Base-by-base conservation (phyloP, 1,140 invertebrate species). In the Drosophila navojoa region DNA sequence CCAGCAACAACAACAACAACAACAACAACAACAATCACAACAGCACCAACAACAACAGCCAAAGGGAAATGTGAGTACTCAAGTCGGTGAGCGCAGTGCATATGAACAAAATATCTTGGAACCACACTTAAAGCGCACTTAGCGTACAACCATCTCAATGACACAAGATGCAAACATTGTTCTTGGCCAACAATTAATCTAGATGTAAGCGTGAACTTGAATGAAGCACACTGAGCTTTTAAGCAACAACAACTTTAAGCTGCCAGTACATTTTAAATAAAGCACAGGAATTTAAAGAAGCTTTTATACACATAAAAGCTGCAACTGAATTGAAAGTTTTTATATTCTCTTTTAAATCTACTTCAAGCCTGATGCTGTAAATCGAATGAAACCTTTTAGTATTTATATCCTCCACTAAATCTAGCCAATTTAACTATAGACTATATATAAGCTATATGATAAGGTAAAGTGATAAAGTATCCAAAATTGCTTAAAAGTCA, bases 21-120 rank as follows among this genome's bases (percentile, higher is more conserved):
- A 58, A 44, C n/a, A 44, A 5, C 42, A 44, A 0, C 40, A 42
- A 57, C 64, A 76, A 45, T 58, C 71, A 40, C 19, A 58, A 44
- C 55, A 62, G n/a, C 32, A 60, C 47, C 76, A 63, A 32, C 59
- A 53, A 29, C 71, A 68, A 53, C 68, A 79, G 66, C 82, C 74
- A 70, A 76, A 69, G 84, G 79, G 72, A 89, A 89, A 89, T 87
- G 79, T 74, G 79, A 87, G 89, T 87, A 80, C 79, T 89, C 84
- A 77, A 87, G 84, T 61, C 57, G n/a, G 57, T 54, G 63, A 72
- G 63, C 49, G 45, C 22, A 53, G 75, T 38, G 35, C 78, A 86
- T 81, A 81, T 76, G 79, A 82, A 81, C 71, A 71, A 86, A 86
- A 86, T 76, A 82, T 87, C 82, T 86, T 80, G 72, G 76, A 76